Percentiles rank a stretch among this genome's conserved stretches.
Conservation (phyloP, 2,888 invertebrate genomes). For the Trachelus stipa region DNA sequence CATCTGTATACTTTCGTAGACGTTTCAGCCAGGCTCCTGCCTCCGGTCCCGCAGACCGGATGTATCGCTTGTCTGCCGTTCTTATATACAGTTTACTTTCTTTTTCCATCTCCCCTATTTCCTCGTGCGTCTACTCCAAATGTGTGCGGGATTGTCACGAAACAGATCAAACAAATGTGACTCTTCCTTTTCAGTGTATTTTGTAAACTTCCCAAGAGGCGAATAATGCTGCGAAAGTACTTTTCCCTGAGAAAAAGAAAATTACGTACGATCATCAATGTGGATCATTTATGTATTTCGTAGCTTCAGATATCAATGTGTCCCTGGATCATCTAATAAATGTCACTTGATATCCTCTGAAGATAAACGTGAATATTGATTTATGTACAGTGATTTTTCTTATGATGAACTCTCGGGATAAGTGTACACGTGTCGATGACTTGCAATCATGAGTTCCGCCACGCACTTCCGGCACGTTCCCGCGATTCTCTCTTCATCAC, state of each 20-base stretch:
- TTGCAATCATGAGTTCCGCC: conserved; percentile 3
- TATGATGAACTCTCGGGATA: neutral
- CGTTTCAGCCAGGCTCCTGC: neutral
- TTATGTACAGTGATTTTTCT: neutral
- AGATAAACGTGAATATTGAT: neutral
- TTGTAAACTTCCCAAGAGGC: neutral
- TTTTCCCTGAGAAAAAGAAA: neutral
- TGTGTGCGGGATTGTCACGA: neutral
- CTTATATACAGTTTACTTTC: conserved; percentile 17
- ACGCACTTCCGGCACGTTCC: conserved; percentile 9
- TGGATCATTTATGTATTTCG: neutral
- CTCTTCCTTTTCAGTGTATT: neutral
- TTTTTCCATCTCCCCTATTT: conserved; percentile 6
- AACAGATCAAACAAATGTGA: neutral
- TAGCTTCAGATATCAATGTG: neutral
- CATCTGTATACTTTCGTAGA: neutral
- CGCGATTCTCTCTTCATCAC: conserved; percentile 1
- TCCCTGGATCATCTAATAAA: neutral
- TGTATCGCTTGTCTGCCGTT: conserved; percentile 28
- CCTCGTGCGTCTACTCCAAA: neutral
- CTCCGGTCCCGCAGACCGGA: conserved; percentile 23
- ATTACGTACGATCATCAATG: neutral
- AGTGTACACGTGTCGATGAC: neutral
- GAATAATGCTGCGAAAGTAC: too few species aligned
- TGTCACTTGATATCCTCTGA: neutral